Percentiles rank a stretch among this genome's conserved stretches.
These are phyloP conservation scores for Muschampia plurimacula DNA, from an alignment of 2,888 invertebrate genomes.

Conservation along the genomic window DNA sequence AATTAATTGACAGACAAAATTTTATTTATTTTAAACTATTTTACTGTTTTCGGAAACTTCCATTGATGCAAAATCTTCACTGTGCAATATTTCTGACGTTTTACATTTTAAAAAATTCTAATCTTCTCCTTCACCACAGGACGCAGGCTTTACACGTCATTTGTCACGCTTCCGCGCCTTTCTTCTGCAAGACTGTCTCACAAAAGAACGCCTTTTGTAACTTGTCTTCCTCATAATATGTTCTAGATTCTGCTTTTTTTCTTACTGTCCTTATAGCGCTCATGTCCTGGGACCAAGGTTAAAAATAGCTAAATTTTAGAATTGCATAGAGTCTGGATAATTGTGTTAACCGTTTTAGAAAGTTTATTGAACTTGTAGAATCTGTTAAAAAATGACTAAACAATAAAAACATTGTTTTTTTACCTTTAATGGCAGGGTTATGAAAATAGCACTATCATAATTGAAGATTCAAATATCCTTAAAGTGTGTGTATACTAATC, in stretches of 20 bases:
- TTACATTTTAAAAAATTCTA: conserved; percentile 31
- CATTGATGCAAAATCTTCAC: background rate
- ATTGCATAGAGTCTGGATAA: too few relatives aligned
- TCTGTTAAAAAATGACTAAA: too few relatives aligned
- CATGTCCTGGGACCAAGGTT: background rate
- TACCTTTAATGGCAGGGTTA: too few relatives aligned
- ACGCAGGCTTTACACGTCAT: conserved; percentile 39
- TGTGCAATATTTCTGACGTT: background rate
- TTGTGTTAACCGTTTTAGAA: too few relatives aligned
- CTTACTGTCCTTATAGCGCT: background rate
- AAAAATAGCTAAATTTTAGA: background rate
- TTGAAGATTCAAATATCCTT: too few relatives aligned
- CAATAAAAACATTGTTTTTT: too few relatives aligned
- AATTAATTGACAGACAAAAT: too few relatives aligned
- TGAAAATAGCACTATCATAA: too few relatives aligned
- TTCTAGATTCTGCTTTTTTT: conserved; percentile 9
- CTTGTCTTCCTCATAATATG: conserved; percentile 28
- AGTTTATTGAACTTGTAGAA: too few relatives aligned
- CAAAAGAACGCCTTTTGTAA: conserved; percentile 30
- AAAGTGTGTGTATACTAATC: too few relatives aligned
- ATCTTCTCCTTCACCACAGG: conserved; percentile 25
- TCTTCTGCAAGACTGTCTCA: conserved; percentile 35
- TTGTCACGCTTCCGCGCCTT: conserved; percentile 35
- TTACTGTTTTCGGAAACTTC: background rate
- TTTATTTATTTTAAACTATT: background rate